Percentiles rank a stretch among this genome's conserved stretches.
phyloP scores from a whole-genome alignment of 1,140 invertebrate species.

The Diuraphis noxia region DNA sequence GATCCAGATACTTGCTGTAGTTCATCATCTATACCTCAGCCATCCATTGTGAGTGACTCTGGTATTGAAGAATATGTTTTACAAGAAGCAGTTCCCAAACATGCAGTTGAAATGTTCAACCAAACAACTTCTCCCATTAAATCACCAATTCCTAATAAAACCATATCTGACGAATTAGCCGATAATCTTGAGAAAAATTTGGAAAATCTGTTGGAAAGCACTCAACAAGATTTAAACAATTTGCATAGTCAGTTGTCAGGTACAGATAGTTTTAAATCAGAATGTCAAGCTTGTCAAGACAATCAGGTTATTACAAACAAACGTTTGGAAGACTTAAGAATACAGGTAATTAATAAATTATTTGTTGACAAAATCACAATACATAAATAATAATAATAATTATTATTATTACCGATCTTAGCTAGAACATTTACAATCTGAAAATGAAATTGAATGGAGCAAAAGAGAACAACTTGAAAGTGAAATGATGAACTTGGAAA shows the following conservation, averaged over 20 bases:
- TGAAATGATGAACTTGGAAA: slow-evolving; percentile 81
- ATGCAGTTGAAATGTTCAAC: slow-evolving; percentile 63
- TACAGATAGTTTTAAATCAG: slow-evolving; percentile 3
- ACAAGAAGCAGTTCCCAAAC: slow-evolving; percentile 67
- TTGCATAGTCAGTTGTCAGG: slow-evolving; percentile 9
- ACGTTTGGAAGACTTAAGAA: slow-evolving; percentile 70
- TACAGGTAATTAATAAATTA: slow-evolving; percentile 62
- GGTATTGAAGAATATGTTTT: slow-evolving; percentile 69
- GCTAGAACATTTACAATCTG: slow-evolving; percentile 81
- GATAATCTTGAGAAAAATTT: slow-evolving; percentile 35
- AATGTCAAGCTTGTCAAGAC: slow-evolving; percentile 12
- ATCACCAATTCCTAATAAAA: neutral
- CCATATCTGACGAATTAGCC: neutral
- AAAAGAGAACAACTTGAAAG: slow-evolving; percentile 86
- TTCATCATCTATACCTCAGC: slow-evolving; percentile 33
- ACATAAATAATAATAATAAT: neutral
- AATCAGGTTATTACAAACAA: slow-evolving; percentile 57
- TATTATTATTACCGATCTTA: slow-evolving; percentile 59
- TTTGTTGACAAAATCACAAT: neutral
- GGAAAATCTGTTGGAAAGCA: slow-evolving; percentile 46
- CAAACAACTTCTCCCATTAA: slow-evolving; percentile 21
- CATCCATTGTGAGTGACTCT: slow-evolving; percentile 56
- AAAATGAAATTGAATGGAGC: slow-evolving; percentile 92
- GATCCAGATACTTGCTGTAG: slow-evolving; percentile 59
- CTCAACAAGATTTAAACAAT: slow-evolving; percentile 51